These are phyloP conservation scores for Muntiacus muntjak DNA, from an alignment of 2,113 vertebrate species.

Conservation along the genomic window DNA sequence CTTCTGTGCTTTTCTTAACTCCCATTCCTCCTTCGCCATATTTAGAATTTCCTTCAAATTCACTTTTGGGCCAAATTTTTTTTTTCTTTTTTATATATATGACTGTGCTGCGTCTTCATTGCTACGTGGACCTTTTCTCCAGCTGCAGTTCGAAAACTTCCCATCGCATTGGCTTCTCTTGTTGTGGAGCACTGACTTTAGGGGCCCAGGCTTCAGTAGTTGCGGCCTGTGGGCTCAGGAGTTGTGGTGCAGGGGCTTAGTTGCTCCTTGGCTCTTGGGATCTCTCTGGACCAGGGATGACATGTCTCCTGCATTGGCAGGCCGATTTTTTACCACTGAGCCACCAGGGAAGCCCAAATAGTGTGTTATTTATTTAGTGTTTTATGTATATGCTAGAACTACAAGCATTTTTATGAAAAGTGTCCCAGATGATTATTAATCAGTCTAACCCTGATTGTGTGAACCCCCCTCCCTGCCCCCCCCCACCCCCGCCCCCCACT, in stretches of 20 bases:
- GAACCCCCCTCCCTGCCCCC: accelerated
- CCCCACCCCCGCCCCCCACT: accelerated
- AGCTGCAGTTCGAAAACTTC: neutral
- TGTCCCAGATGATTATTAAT: neutral
- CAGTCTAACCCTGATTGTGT: neutral
- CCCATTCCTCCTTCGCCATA: neutral
- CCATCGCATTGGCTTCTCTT: neutral
- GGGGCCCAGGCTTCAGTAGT: neutral
- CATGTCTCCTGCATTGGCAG: neutral
- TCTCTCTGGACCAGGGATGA: neutral
- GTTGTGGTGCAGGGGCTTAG: neutral
- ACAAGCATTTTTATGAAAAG: neutral
- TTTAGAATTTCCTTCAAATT: neutral
- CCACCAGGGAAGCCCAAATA: neutral
- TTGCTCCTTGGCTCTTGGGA: neutral
- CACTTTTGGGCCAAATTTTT: neutral
- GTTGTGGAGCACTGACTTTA: neutral
- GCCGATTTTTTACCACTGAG: neutral
- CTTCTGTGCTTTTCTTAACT: neutral
- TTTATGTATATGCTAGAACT: neutral
- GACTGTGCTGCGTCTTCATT: neutral
- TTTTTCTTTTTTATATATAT: neutral
- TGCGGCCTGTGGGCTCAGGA: neutral
- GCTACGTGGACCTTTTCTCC: neutral
- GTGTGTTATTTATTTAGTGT: neutral